Base-by-base conservation (phyloP, 2,888 invertebrate genomes). In the Drosophila merina region DNA sequence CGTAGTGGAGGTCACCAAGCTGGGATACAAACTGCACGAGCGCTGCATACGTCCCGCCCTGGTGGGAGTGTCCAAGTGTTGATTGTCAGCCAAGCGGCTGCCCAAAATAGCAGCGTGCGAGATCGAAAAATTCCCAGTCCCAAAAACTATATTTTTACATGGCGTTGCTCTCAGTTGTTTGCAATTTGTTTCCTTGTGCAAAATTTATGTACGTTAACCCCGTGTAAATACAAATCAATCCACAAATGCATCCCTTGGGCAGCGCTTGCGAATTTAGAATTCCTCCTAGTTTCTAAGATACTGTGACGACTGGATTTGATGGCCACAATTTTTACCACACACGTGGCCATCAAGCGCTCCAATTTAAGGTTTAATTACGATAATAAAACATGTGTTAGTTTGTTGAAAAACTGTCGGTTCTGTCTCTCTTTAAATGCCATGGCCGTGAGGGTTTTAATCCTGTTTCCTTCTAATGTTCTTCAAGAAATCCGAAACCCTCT, bases 1-100 rank as follows among this genome's bases (percentile, higher is more conserved):
- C 0, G 95, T 99, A 8, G 96, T 98, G 2, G 95, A 96, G 1
- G 98, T 99, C 0, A 97, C 97, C 62, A 99, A 99, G 93, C 94
- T 97, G 49, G 99, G 99, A 5, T 99, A 98, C 92, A 97, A 97
- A 91, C 93, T 99, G 57, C 96, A 97, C 87, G 97, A 97, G 89
- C 93, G 99, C 79, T 97, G 98, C 81, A 95, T 99, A 83, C 93
- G 99, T 77, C 98, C 99, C 40, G 99, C 99, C 2, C 93, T 98
- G 42, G 99, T 99, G 28, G 99, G 99, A 14, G 99, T 99, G 14
- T 95, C 97, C 44, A 97, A 97, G 92, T 72, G 86, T 49, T 80
- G 48, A 74, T 69, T 9, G 26, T 36, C 30, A 26, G 14, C 49
- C 36, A 30, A 26, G 25, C 14, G 38, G 3, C 30, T 62, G 55